A percentile compares a stretch with the other conserved stretches of the same genome.
phyloP scores from a whole-genome alignment of 64 coral and sea anemone genomes.

The Orbicella faveolata region DNA sequence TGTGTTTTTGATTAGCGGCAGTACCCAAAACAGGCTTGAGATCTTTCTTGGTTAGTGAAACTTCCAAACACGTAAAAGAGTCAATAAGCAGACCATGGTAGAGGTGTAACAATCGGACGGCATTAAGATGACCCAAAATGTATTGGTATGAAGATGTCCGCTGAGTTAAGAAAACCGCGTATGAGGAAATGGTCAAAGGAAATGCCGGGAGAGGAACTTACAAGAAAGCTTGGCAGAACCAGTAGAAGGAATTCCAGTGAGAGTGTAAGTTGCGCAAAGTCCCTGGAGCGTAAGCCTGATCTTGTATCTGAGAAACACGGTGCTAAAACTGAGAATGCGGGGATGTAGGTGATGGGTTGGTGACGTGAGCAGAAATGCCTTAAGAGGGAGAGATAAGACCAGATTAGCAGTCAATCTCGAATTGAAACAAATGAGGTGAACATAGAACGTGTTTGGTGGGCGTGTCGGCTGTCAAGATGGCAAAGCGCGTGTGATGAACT shows the following conservation, averaged over 20 bases:
- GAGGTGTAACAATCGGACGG: constrained; percentile 31
- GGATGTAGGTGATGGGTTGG: background rate
- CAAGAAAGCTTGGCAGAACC: constrained; percentile 4
- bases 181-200: constrained; percentile 18
- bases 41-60: background rate
- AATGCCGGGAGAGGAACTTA: constrained; percentile 33
- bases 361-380: background rate
- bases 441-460: background rate
- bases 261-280: constrained; percentile 17
- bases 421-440: constrained; percentile 18
- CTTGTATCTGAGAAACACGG: constrained; percentile 12
- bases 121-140: constrained; percentile 37
- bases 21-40: background rate
- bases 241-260: constrained; percentile 31
- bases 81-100: background rate
- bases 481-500: background rate
- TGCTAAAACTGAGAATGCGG: background rate
- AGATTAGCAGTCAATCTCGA: constrained; percentile 23
- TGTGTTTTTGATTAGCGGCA: constrained; percentile 1
- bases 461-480: background rate
- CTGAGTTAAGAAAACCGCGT: constrained; percentile 31
- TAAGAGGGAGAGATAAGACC: background rate
- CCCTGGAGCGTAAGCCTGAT: constrained; percentile 8
- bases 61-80: background rate
- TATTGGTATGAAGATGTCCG: constrained; percentile 36